These are phyloP conservation scores for Ophion costatus DNA, from an alignment of 2,888 invertebrate species.

Conservation along the genomic window DNA sequence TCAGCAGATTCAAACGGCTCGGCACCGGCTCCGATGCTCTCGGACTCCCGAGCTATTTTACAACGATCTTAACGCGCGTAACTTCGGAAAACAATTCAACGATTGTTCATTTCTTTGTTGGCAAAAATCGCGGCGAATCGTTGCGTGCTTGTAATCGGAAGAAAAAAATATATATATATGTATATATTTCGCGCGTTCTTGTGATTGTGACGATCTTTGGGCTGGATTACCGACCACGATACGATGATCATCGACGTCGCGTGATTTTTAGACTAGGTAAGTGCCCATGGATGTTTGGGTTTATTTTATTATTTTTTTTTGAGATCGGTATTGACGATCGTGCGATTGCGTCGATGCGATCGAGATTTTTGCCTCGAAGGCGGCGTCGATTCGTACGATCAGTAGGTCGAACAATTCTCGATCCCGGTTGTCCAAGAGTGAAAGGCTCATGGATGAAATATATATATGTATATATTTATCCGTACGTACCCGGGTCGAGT, in stretches of 20 bases:
- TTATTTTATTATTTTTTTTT: not conserved
- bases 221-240: constrained; percentile 59
- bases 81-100: not conserved
- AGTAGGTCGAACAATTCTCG: constrained; percentile 66
- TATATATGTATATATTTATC: constrained; percentile 12
- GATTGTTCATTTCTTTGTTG: not conserved
- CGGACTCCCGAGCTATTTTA: too few relatives aligned
- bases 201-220: constrained; percentile 60
- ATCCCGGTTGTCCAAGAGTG: constrained; percentile 65
- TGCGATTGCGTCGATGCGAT: not conserved
- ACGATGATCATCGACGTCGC: not conserved
- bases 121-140: not conserved
- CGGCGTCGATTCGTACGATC: constrained; percentile 40
- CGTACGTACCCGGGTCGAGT: constrained; percentile 48
- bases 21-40: constrained; percentile 62
- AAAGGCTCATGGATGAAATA: constrained; percentile 55
- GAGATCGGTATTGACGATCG: not conserved
- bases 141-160: constrained; percentile 1
- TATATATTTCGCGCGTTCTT: constrained; percentile 47
- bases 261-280: constrained; percentile 39
- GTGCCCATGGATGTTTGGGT: constrained; percentile 3
- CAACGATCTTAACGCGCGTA: too few relatives aligned
- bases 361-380: constrained; percentile 28
- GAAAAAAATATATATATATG: too few relatives aligned
- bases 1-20: constrained; percentile 76